Conservation (phyloP, 2,113 vertebrate genomes). For the Geococcyx californianus region DNA sequence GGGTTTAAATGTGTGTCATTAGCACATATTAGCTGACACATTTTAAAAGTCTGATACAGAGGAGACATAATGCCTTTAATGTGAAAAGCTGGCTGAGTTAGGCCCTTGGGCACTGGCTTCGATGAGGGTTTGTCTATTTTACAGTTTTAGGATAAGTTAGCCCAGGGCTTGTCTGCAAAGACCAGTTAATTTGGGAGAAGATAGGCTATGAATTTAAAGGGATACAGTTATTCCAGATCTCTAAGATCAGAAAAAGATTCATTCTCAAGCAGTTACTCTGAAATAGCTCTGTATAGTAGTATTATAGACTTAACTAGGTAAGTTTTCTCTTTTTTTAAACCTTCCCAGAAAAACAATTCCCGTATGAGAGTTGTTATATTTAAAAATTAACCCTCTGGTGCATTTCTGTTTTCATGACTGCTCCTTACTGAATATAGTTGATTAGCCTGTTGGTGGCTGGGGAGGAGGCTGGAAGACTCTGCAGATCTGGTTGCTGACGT, state of each 20-base stretch:
- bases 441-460: neutral
- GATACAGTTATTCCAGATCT: neutral
- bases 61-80: slow-evolving; percentile 27
- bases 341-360: neutral
- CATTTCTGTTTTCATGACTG: neutral
- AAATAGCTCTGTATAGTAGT: neutral
- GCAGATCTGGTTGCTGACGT: slow-evolving; percentile 1
- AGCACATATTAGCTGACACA: slow-evolving; percentile 52
- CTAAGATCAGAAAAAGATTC: neutral
- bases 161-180: slow-evolving; percentile 30
- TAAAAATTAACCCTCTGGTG: slow-evolving; percentile 19
- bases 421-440: neutral
- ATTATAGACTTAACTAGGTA: neutral
- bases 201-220: slow-evolving; percentile 40
- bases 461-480: neutral
- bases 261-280: neutral
- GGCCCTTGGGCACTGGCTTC: slow-evolving; percentile 2
- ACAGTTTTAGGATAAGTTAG: slow-evolving; percentile 31
- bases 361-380: neutral
- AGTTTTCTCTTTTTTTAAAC: neutral
- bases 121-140: slow-evolving; percentile 8
- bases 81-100: slow-evolving; percentile 36
- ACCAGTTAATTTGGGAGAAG: slow-evolving; percentile 19
- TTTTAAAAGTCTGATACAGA: slow-evolving; percentile 46
- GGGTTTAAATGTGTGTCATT: slow-evolving; percentile 49